These are phyloP conservation scores for Solenopsis invicta DNA, from an alignment of 1,140 invertebrate species.

Conservation along the genomic window DNA sequence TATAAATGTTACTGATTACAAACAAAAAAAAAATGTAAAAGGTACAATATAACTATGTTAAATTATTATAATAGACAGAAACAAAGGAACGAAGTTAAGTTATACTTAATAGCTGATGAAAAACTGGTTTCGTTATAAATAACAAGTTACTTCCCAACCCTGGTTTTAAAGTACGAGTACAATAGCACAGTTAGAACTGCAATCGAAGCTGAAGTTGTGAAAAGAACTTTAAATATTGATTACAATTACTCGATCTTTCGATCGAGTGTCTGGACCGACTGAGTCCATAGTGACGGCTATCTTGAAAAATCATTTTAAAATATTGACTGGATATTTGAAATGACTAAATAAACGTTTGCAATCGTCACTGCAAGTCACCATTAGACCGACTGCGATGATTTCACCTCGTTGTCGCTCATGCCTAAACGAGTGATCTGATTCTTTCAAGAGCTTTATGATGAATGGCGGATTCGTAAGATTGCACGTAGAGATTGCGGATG, in stretches of 20 bases:
- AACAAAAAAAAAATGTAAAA: too few species aligned
- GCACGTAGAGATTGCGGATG: conserved; percentile 69
- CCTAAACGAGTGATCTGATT: conserved; percentile 66
- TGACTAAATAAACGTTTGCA: background rate
- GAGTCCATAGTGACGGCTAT: background rate
- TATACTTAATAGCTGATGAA: too few species aligned
- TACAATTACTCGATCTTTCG: background rate
- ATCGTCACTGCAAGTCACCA: background rate
- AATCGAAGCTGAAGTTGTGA: background rate
- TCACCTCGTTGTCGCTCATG: background rate
- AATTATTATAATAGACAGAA: too few species aligned
- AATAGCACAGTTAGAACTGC: background rate
- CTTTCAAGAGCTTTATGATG: conserved; percentile 71
- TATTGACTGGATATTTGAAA: background rate
- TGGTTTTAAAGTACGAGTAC: conserved; percentile 12
- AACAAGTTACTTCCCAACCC: too few species aligned
- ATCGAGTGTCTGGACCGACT: background rate
- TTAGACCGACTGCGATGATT: background rate
- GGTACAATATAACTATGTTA: too few species aligned
- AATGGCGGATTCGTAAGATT: conserved; percentile 64
- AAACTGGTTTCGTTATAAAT: too few species aligned
- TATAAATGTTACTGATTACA: too few species aligned
- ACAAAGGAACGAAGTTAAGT: too few species aligned
- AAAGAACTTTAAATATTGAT: background rate
- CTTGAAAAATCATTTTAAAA: background rate